Evolutionary conservation across 1,140 invertebrate genomes (phyloP).

Genomic region (Caenorhabditis inopinata): DNA sequence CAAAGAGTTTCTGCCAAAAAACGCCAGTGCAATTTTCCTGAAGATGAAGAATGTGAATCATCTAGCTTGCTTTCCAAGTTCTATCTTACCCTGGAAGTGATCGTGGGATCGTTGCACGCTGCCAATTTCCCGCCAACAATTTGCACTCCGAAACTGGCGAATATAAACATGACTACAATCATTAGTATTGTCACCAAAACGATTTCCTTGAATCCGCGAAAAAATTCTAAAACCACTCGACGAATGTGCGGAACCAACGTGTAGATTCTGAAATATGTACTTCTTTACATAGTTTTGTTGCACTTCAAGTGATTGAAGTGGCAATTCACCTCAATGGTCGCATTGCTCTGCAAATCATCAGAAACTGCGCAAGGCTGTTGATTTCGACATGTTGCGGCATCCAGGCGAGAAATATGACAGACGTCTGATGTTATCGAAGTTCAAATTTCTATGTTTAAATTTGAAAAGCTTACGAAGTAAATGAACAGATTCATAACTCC

Average conservation of each 20-base stretch:
- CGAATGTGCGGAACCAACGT: constrained; percentile 99
- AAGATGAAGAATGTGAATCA: no score
- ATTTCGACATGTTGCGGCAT: constrained; percentile 88
- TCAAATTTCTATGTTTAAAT: not conserved
- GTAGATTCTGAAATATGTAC: constrained; percentile 76
- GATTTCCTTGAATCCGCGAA: constrained; percentile 97
- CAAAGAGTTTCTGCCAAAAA: constrained; percentile 89
- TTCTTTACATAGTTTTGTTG: no score
- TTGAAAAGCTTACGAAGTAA: constrained; percentile 79
- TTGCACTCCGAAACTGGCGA: constrained; percentile 97
- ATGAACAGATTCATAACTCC: constrained; percentile 95
- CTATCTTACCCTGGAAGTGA: constrained; percentile 61
- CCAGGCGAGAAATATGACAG: constrained; percentile 92
- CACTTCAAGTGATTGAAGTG: no score
- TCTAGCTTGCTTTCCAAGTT: no score
- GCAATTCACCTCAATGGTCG: constrained; percentile 74
- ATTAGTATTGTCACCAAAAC: constrained; percentile 83
- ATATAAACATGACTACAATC: constrained; percentile 96
- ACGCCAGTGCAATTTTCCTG: constrained; percentile 91
- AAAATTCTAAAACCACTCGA: constrained; percentile 98
- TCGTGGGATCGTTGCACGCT: constrained; percentile 86
- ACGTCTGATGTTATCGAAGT: constrained; percentile 73
- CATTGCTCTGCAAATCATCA: constrained; percentile 94
- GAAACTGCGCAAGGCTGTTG: constrained; percentile 85
- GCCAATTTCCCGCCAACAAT: constrained; percentile 91